Conservation (phyloP, 2,888 invertebrate species). For the Cephonodes hylas region DNA sequence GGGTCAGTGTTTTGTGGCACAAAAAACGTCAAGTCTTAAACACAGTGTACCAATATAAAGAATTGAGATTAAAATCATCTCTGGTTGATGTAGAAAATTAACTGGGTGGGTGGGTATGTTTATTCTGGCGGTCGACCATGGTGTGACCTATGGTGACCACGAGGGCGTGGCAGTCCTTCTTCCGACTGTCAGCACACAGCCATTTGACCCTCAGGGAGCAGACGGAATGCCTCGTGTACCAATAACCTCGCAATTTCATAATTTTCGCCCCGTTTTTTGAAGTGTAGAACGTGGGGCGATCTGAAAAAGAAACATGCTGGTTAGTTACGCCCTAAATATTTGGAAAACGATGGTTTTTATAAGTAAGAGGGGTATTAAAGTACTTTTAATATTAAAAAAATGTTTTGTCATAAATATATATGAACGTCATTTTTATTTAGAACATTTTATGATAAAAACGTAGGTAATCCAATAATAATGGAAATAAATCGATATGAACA, state of each 20-base stretch:
- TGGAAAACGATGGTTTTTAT: no score
- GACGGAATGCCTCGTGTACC: constrained; percentile 70
- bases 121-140: constrained; percentile 61
- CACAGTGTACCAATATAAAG: not conserved
- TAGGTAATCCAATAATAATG: no score
- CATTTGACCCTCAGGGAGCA: constrained; percentile 71
- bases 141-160: constrained; percentile 70
- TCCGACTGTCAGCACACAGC: constrained; percentile 65
- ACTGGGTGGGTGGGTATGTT: constrained; percentile 63
- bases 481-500: no score
- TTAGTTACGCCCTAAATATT: not conserved
- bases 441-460: no score
- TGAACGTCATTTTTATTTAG: no score
- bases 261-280: constrained; percentile 64
- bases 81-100: constrained; percentile 20
- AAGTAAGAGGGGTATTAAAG: no score
- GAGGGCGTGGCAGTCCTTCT: constrained; percentile 61
- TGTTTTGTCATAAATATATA: no score
- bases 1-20: no score
- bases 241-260: constrained; percentile 67
- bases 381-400: not conserved
- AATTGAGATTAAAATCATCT: not conserved
- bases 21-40: not conserved
- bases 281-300: constrained; percentile 65
- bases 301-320: constrained; percentile 28